A percentile compares a stretch with the other conserved stretches of the same genome.
These are phyloP conservation scores for Drosophila parabipectinata DNA, from an alignment of 1,140 invertebrate species.

Conservation along the genomic window DNA sequence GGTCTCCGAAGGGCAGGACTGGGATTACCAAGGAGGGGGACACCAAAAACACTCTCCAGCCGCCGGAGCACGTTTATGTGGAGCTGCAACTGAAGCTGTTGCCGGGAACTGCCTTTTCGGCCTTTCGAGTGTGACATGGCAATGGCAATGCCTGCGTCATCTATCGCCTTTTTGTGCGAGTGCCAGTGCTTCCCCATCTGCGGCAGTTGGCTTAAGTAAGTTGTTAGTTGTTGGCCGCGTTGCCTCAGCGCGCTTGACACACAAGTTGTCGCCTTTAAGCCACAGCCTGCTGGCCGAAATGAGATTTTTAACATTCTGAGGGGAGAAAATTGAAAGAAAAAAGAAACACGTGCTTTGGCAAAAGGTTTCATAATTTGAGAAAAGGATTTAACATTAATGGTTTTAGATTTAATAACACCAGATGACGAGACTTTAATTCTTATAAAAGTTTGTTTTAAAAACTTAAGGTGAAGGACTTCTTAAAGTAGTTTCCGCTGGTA, in stretches of 20 bases:
- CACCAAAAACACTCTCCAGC: conserved; percentile 20
- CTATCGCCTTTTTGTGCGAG: conserved; percentile 31
- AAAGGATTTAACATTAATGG: neutral
- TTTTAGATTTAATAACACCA: too few species aligned
- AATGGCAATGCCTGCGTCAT: conserved; percentile 46
- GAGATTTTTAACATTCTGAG: neutral
- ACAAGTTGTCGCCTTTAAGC: conserved; percentile 77
- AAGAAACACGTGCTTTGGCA: neutral
- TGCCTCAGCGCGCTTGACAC: conserved; percentile 56
- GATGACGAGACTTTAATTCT: too few species aligned
- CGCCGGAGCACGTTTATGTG: conserved; percentile 56
- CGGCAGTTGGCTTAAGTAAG: conserved; percentile 69
- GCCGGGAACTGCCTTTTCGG: conserved; percentile 51
- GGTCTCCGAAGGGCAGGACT: neutral
- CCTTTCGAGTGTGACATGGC: conserved; percentile 71
- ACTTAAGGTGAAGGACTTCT: neutral
- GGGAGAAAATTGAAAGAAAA: neutral
- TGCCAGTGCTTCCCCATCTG: neutral
- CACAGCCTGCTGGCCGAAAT: conserved; percentile 14
- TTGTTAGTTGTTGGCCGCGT: conserved; percentile 59
- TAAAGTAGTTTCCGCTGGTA: neutral
- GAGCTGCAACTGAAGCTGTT: conserved; percentile 12
- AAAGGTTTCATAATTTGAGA: neutral
- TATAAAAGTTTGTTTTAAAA: too few species aligned
- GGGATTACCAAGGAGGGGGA: neutral